These are phyloP conservation scores for Cladopsammia gracilis DNA, from an alignment of 64 coral and sea anemone genomes.

Conservation along the genomic window DNA sequence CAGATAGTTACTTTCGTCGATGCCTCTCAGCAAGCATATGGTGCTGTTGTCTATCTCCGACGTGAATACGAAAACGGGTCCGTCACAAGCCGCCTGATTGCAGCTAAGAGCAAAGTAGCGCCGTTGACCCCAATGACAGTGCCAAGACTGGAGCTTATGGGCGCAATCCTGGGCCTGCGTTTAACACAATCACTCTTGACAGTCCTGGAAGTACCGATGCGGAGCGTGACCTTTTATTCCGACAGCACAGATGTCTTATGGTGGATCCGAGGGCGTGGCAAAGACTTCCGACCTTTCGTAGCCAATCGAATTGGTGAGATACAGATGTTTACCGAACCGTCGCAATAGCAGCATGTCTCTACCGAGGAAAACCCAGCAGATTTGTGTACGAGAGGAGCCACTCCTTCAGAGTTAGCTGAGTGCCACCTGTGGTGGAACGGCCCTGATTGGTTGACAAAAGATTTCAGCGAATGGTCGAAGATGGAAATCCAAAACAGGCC, in stretches of 20 bases:
- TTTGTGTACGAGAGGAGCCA: not conserved
- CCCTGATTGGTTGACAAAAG: too few species aligned
- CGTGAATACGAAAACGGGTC: conserved; percentile 28
- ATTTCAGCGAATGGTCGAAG: too few species aligned
- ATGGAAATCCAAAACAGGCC: too few species aligned
- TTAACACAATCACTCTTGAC: not conserved
- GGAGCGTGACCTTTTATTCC: conserved; percentile 28
- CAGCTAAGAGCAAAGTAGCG: conserved; percentile 60
- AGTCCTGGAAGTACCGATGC: conserved; percentile 30
- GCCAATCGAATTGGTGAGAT: conserved; percentile 37
- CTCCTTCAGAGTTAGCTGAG: too few species aligned
- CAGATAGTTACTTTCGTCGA: conserved; percentile 68
- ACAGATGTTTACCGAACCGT: conserved; percentile 16
- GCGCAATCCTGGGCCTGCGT: conserved; percentile 37
- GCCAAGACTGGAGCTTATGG: conserved; percentile 67
- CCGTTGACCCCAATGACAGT: conserved; percentile 48
- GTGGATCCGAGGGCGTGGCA: conserved; percentile 67
- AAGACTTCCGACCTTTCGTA: conserved; percentile 58
- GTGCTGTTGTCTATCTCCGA: conserved; percentile 44
- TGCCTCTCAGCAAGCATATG: conserved; percentile 56
- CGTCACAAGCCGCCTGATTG: conserved; percentile 18
- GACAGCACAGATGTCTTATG: conserved; percentile 63
- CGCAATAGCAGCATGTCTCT: conserved; percentile 57
- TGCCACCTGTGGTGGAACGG: too few species aligned
- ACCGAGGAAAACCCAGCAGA: conserved; percentile 42